Base-by-base conservation (phyloP, 2,888 invertebrate genomes). In the Pterostichus niger region DNA sequence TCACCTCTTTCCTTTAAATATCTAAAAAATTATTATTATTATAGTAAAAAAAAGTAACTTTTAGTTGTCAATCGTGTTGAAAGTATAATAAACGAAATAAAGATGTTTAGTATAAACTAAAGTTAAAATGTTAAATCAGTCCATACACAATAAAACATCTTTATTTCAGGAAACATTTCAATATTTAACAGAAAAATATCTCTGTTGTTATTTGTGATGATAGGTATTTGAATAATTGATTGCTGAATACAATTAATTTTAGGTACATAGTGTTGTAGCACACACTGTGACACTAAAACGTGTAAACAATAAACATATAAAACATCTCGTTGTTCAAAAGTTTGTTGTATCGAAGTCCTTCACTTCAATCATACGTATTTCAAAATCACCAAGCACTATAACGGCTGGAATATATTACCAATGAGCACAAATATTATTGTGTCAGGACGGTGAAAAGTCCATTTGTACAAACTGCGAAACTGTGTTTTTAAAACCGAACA, bases 101-200 rank as follows among this genome's bases (percentile, higher is more conserved):
- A 24, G 24, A 24, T 24, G 3, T 24, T 24, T 24, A 24, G 24
- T 24, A 24, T 24, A 24, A 24, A 2, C 3, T 24, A 3, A 24
- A 24, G 24, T 3, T 24, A 24, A 24, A 24, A 24, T 24, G 24
- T 3, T 1, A 24, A 24, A 24, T 24, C 24, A 24, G 24, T 40
- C 9, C 9, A 9, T 79, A 64, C 79, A 79, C 79, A 79, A 79
- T 64, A 79, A 64, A 79, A 79, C 79, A 79, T 79, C 54, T 79
- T 79, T 79, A 79, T 79, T 79, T 49, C 64, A 64, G 59, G 61
- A 79, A 79, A 79, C 61, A 59, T 79, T 79, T 79, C 64, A 79
- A 79, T 79, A 61, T 54, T 76, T 15, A 56, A 77, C 59, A 77
- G 40, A 31, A 52, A 31, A 52, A 40, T 77, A 77, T 77, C 77